Evolutionary conservation across 1,140 invertebrate species (phyloP), one percentile per base, ranked within the genome.

Genomic region (Halictus rubicundus): DNA sequence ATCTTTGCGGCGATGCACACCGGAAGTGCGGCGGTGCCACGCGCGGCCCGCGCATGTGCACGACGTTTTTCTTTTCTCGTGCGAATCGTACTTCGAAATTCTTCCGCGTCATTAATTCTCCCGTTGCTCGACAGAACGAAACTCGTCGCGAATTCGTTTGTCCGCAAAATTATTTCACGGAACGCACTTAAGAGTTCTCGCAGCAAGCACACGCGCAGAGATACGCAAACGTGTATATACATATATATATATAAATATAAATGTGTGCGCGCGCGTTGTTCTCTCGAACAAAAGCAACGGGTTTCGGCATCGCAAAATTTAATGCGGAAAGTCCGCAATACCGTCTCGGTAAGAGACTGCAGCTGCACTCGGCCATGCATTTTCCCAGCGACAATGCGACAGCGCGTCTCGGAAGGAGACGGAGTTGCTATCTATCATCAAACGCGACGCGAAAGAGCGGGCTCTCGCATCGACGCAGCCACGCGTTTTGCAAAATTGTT

Each of bases 331-430:
- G 42, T 70, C 37, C 46, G 68, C 27, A 32, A 42, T 60, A 42
- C 49, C 39, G 46, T 37, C 25, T 54, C 80, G 75, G 82, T 76
- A 85, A 85, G 79, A 75, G 73, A 81, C 68, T 32, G 16, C 60
- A 70, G 68, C 70, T 66, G 83, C 74, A 73, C 73, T 85, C 79
- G 70, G 21, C 46, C 46, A 46, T 83, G 78, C 71, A 83, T 85
- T 88, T 89, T 75, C 78, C 66, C 63, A 49, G 78, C 68, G 71
- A 89, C 83, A 81, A 78, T 81, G 57, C 66, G 74, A 42, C 64
- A 39, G 23, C 27, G 63, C 71, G 27, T 27, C 59, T 78, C 79
- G 68, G 46, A 21, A 57, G 60, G 49, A 52, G 39, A 78, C 59
- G 52, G 73, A 49, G 68, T 77, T 8, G 68, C 72, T 71, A 63